A percentile compares a stretch with the other conserved stretches of the same genome.
phyloP scores from a whole-genome alignment of 2,797 vertebrate species.

The Threskiornis aethiopicus region DNA sequence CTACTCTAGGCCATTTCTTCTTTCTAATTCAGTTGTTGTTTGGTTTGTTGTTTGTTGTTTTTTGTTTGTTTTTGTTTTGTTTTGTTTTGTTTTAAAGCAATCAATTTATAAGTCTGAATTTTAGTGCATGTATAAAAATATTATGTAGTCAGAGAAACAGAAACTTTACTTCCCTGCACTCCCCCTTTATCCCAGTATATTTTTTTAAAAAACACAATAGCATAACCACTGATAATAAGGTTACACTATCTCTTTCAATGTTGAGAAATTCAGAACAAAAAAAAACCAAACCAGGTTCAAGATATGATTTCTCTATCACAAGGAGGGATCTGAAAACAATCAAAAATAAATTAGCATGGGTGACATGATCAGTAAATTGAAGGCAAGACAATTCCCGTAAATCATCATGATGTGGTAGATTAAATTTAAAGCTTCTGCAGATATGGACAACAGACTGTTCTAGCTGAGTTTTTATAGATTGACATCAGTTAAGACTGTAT shows the following conservation, averaged over 20 bases:
- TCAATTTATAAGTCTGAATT: neutral
- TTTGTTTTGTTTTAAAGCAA: neutral
- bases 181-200: neutral
- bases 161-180: neutral
- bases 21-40: neutral
- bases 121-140: neutral
- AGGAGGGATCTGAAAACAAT: neutral
- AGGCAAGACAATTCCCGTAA: constrained; percentile 57
- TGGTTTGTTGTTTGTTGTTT: no score
- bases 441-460: neutral
- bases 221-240: neutral
- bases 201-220: neutral
- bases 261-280: neutral
- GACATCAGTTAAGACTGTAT: neutral
- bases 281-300: neutral
- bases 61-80: neutral
- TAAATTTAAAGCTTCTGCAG: constrained; percentile 51
- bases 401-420: neutral
- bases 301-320: neutral
- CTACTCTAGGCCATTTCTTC: neutral
- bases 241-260: neutral
- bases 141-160: neutral
- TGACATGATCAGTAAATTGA: constrained; percentile 38
- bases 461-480: neutral
- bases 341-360: neutral